Evolutionary conservation across 1,140 invertebrate genomes (phyloP).

Genomic region (Eumaeus atala): DNA sequence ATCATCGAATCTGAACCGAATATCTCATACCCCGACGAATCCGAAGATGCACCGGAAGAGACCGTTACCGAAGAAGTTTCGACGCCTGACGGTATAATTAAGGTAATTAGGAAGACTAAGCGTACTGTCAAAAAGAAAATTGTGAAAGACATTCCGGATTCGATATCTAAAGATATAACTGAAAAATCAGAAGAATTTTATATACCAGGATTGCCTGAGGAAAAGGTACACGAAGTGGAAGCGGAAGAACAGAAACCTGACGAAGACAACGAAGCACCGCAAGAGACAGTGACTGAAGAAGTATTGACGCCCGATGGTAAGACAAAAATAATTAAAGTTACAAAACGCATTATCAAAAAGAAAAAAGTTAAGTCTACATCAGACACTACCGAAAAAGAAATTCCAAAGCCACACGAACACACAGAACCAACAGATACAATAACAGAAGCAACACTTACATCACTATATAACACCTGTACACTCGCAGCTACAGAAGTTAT

Average conservation of each 20-base stretch:
- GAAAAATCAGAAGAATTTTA: too few relatives aligned
- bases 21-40: constrained; percentile 10
- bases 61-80: constrained; percentile 6
- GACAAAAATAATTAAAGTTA: constrained; percentile 16
- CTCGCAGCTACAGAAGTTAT: background rate
- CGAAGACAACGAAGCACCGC: background rate
- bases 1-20: background rate
- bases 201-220: too few relatives aligned
- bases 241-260: constrained; percentile 4
- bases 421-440: background rate
- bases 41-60: constrained; percentile 21
- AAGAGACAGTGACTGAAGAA: constrained; percentile 29
- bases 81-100: constrained; percentile 34
- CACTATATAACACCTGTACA: background rate
- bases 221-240: too few relatives aligned
- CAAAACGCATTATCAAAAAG: constrained; percentile 46
- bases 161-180: background rate
- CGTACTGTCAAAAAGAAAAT: background rate
- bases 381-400: background rate
- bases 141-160: background rate
- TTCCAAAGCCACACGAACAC: background rate
- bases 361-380: constrained; percentile 26
- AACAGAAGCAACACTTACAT: constrained; percentile 2
- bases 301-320: background rate
- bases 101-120: constrained; percentile 35